Evolutionary conservation across 2,888 invertebrate genomes (phyloP).

Genomic region (Lypha dubia): DNA sequence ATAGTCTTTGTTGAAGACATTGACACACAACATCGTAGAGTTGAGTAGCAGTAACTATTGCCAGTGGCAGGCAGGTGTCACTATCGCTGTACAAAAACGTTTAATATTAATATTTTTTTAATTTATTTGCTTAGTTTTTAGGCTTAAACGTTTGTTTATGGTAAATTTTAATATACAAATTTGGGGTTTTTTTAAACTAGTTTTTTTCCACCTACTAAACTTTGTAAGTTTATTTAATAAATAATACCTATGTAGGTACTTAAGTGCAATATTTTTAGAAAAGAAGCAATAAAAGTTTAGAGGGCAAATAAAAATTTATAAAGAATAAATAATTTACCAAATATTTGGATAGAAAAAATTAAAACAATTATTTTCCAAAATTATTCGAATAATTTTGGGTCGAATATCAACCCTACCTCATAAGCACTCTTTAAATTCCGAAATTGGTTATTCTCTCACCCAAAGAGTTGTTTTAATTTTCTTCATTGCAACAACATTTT

Average conservation of each 20-base stretch:
- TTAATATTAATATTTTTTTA: neutral
- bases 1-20: no score
- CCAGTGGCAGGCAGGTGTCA: conserved; percentile 25
- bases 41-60: conserved; percentile 20
- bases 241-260: no score
- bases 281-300: no score
- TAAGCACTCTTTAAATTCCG: neutral
- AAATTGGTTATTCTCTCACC: conserved; percentile 29
- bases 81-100: neutral
- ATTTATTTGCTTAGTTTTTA: neutral
- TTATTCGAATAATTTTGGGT: no score
- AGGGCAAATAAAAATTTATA: no score
- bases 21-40: conserved; percentile 52
- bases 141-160: neutral
- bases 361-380: no score
- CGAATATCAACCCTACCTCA: no score
- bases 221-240: no score
- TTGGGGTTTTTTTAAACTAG: neutral
- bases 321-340: no score
- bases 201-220: no score
- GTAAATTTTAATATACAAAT: neutral
- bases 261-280: no score
- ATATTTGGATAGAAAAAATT: no score
- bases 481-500: conserved; percentile 4
- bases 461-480: conserved; percentile 14